Conservation (phyloP, 2,113 vertebrate species). For the Dasyprocta punctata region DNA sequence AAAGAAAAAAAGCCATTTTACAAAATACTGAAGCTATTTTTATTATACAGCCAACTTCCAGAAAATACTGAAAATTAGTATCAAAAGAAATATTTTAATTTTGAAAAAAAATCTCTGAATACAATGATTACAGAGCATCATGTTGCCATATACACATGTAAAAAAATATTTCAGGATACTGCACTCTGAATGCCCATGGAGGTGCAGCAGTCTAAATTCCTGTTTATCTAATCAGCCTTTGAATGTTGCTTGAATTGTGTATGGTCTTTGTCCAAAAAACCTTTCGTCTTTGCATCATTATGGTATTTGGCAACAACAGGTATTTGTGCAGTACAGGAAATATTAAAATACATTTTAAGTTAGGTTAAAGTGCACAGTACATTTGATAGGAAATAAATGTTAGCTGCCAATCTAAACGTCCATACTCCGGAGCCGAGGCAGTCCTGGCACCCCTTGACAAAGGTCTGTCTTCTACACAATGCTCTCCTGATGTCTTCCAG, state of each 20-base stretch:
- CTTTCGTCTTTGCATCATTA: conserved; percentile 79
- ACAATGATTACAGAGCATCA: conserved; percentile 87
- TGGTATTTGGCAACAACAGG: conserved; percentile 83
- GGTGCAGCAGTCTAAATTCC: conserved; percentile 85
- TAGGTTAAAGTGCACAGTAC: conserved; percentile 89
- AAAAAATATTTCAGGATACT: conserved; percentile 87
- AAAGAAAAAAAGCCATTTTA: conserved; percentile 83
- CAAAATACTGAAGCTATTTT: conserved; percentile 85
- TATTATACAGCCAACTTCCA: conserved; percentile 84
- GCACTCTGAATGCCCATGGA: conserved; percentile 81
- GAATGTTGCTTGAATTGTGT: conserved; percentile 78
- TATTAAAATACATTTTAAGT: conserved; percentile 87
- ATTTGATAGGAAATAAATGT: conserved; percentile 77
- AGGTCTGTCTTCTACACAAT: not conserved
- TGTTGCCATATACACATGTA: conserved; percentile 87
- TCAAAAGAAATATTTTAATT: conserved; percentile 86
- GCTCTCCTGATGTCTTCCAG: not conserved
- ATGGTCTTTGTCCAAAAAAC: conserved; percentile 81
- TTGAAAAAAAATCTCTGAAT: conserved; percentile 86
- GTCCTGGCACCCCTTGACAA: conserved; percentile 60
- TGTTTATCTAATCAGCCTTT: conserved; percentile 75
- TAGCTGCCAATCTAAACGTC: conserved; percentile 82
- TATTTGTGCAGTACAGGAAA: conserved; percentile 86
- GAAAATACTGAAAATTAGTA: conserved; percentile 85
- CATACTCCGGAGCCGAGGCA: not conserved